Conservation (phyloP, 2,888 invertebrate genomes). For the Xylota sylvarum region DNA sequence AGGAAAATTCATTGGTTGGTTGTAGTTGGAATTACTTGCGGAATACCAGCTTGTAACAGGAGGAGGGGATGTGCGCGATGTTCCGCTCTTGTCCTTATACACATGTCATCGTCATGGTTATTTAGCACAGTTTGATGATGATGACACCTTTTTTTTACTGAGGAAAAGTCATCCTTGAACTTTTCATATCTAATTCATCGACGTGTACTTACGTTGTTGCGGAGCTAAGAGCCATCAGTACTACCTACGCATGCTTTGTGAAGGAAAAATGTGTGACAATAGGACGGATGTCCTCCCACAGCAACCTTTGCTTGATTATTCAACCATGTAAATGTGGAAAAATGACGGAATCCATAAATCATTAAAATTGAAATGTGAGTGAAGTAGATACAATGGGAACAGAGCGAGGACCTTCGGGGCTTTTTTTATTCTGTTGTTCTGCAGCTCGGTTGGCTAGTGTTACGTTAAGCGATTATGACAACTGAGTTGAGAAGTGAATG, state of each 20-base stretch:
- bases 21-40: neutral
- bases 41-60: neutral
- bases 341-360: constrained; percentile 46
- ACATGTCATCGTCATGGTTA: neutral
- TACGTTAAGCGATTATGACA: constrained; percentile 30
- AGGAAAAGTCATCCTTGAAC: constrained; percentile 35
- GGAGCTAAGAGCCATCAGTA: no score
- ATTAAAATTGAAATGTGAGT: constrained; percentile 24
- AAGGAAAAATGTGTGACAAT: constrained; percentile 13
- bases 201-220: neutral
- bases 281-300: constrained; percentile 4
- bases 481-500: constrained; percentile 17
- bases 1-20: neutral
- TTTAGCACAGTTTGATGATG: constrained; percentile 3
- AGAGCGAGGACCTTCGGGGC: constrained; percentile 12
- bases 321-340: constrained; percentile 31
- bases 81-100: neutral
- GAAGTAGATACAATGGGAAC: neutral
- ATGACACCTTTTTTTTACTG: constrained; percentile 28
- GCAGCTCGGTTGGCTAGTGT: neutral
- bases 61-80: neutral
- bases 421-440: constrained; percentile 18
- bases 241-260: neutral
- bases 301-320: constrained; percentile 10
- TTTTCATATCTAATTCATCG: constrained; percentile 39